These are phyloP conservation scores for Syngnathoides biaculeatus DNA, from an alignment of 2,113 vertebrate genomes.

Conservation along the genomic window DNA sequence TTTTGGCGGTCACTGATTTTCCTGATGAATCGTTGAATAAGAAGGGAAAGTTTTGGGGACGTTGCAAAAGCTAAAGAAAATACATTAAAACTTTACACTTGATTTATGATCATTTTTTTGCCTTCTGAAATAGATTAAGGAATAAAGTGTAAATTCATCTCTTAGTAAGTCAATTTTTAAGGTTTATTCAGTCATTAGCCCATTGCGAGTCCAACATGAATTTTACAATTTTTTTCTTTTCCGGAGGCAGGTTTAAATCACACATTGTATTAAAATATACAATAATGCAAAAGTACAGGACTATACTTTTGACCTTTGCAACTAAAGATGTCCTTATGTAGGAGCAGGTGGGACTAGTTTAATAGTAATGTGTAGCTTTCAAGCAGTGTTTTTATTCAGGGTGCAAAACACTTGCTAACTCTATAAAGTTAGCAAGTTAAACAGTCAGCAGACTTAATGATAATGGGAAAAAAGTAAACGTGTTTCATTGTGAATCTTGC, in stretches of 20 bases:
- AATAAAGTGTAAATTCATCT: background rate
- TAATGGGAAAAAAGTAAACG: background rate
- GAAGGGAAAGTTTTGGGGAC: background rate
- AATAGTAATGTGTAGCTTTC: background rate
- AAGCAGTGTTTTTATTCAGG: background rate
- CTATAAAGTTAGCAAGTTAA: too few relatives aligned
- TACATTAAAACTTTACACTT: background rate
- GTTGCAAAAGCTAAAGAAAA: background rate
- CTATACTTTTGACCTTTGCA: constrained; percentile 40
- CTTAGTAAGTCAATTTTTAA: background rate
- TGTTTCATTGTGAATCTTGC: background rate
- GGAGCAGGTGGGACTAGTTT: constrained; percentile 17
- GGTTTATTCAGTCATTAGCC: background rate
- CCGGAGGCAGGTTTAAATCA: too few relatives aligned
- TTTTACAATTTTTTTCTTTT: background rate
- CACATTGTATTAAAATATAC: background rate
- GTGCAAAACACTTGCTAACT: background rate
- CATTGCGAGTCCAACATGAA: background rate
- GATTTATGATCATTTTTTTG: background rate
- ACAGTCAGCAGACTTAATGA: background rate
- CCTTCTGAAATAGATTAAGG: background rate
- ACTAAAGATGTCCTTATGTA: constrained; percentile 4
- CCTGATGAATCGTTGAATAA: too few relatives aligned
- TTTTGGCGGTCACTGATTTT: too few relatives aligned
- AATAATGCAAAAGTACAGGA: background rate